phyloP scores from a whole-genome alignment of 2,797 vertebrate genomes.

The Girardinus metallicus region DNA sequence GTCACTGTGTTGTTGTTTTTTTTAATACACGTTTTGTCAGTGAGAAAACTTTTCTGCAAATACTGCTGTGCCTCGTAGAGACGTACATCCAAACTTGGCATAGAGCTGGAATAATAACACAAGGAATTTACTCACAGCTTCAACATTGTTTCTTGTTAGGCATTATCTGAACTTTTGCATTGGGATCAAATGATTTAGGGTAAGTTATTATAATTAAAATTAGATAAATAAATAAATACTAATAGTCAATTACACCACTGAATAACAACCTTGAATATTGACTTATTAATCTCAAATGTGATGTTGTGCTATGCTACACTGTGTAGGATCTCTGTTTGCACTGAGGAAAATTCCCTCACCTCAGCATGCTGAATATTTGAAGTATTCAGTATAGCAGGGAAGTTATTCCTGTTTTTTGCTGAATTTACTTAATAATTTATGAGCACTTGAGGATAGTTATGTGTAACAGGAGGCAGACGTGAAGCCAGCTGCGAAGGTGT shows the following conservation, averaged over 20 bases:
- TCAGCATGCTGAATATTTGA: neutral
- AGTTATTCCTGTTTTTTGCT: neutral
- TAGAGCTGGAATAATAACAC: neutral
- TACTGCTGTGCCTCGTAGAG: neutral
- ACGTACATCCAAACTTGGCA: neutral
- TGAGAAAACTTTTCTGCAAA: constrained; percentile 9
- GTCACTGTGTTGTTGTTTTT: neutral
- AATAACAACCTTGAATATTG: neutral
- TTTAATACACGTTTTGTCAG: neutral
- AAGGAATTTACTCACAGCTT: neutral
- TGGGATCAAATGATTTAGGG: neutral
- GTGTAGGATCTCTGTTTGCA: neutral
- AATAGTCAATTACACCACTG: neutral
- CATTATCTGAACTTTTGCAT: neutral
- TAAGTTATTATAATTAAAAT: too few relatives aligned
- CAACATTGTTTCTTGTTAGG: neutral
- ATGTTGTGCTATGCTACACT: neutral
- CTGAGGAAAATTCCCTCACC: neutral
- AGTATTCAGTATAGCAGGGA: neutral
- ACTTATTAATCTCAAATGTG: neutral
- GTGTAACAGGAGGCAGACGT: neutral
- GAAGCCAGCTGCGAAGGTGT: neutral
- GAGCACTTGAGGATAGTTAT: neutral
- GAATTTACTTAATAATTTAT: neutral
- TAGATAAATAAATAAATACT: neutral